Evolutionary conservation across 2,888 invertebrate species (phyloP), one percentile per base, ranked within the genome.

Genomic region (Dioctria linearis): DNA sequence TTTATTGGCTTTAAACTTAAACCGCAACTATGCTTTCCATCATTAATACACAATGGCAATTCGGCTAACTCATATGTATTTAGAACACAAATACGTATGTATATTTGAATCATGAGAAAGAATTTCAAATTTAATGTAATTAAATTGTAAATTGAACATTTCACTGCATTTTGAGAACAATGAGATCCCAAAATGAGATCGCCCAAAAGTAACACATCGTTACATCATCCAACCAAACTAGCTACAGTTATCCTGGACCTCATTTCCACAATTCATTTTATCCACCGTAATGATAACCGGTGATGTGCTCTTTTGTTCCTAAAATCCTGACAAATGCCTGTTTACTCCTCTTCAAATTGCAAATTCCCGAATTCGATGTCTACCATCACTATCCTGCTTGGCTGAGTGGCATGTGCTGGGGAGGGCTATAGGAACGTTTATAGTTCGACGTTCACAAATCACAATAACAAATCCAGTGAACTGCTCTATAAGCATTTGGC

Each of bases 241-340:
- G 69, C 69, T 51, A 69, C 69, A 69, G 49, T 69, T 69, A 61
- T 61, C 25, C 66, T 13, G 49, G 11, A 37, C 51, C 49, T 69
- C 69, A 69, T 69, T 69, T 69, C 51, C 51, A 69, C 25, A 69
- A 69, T 69, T 43, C 67, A 46, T 67, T 67, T 25, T 54, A 5
- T 71, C 73, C 59, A 13, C 73, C 73, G 42, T 57, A 73, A 75
- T 75, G 59, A 75, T 75, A 75, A 75, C 57, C 43, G 59, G 73
- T 75, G 43, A 59, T 57, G 42, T 59, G 73, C 59, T 42, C 43
- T 69, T 69, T 54, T 43, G 73, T 59, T 75, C 59, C 57, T 75
- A 43, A 59, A 75, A 59, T 75, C 59, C 57, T 59, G 57, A 75
- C 57, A 57, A 59, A 75, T 75, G 57, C 54, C 59, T 75, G 73